Percentiles rank a stretch among this genome's conserved stretches.
Conservation (phyloP, 2,888 invertebrate species). For the Torymus aiolomorphi region DNA sequence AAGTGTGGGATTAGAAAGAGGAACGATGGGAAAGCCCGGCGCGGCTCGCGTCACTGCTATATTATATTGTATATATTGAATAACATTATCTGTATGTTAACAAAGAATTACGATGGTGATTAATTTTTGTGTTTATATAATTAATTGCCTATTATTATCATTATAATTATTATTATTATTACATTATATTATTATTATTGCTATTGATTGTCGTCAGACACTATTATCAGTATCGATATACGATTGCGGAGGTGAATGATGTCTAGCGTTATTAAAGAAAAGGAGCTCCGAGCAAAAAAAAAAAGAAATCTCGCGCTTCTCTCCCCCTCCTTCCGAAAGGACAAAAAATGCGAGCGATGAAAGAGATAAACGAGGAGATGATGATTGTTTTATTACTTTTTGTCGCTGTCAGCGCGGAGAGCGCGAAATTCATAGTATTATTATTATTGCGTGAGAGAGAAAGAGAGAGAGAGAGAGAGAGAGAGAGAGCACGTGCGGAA, state of each 20-base stretch:
- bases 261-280: conserved; percentile 16
- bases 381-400: conserved; percentile 34
- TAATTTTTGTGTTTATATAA: conserved; percentile 62
- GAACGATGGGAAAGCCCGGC: no score
- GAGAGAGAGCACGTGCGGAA: conserved; percentile 5
- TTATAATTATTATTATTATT: conserved; percentile 56
- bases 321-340: not conserved
- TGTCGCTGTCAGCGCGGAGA: conserved; percentile 20
- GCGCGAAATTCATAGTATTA: conserved; percentile 40
- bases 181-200: conserved; percentile 57
- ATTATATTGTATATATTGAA: conserved; percentile 72
- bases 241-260: conserved; percentile 41
- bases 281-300: conserved; percentile 43
- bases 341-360: not conserved
- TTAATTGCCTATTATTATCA: conserved; percentile 49
- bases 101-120: conserved; percentile 68
- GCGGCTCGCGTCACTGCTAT: conserved; percentile 68
- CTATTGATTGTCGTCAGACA: conserved; percentile 44
- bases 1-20: not conserved
- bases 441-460: not conserved
- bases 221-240: conserved; percentile 59
- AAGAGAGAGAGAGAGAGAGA: no score
- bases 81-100: conserved; percentile 65
- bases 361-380: not conserved
- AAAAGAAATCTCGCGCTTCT: conserved; percentile 10